Percentiles rank a stretch among this genome's conserved stretches.
Conservation (phyloP, 2,797 vertebrate species). For the Cossypha heuglini region DNA sequence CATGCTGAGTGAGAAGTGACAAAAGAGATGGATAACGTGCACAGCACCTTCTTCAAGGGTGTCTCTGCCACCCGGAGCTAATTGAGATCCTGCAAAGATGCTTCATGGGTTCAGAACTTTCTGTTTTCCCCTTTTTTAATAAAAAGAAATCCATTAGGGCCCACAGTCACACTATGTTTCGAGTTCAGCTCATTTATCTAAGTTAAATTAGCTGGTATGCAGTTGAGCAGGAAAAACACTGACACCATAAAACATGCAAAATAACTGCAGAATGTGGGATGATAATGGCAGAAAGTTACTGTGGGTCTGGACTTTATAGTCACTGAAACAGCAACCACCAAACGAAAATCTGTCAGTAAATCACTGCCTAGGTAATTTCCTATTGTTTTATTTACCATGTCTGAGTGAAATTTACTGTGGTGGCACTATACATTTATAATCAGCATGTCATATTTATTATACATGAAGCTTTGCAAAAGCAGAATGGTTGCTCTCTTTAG, state of each 20-base stretch:
- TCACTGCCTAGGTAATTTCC: background rate
- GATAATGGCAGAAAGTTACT: background rate
- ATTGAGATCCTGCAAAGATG: background rate
- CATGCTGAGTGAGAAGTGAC: background rate
- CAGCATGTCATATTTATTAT: background rate
- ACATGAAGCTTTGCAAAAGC: background rate
- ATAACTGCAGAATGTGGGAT: background rate
- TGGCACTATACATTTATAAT: background rate
- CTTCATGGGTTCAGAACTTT: background rate
- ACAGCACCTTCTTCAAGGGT: background rate
- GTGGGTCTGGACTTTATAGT: background rate
- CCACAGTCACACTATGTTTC: background rate
- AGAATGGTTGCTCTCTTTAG: background rate
- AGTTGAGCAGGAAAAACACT: background rate
- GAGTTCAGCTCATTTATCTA: conserved; percentile 5
- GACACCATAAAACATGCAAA: background rate
- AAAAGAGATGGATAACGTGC: background rate
- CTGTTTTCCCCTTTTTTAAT: background rate
- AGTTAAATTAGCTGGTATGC: conserved; percentile 22
- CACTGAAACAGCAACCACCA: background rate
- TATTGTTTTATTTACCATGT: background rate
- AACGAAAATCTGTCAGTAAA: background rate
- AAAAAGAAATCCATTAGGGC: background rate
- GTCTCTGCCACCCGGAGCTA: background rate
- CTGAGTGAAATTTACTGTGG: background rate